Evolutionary conservation across 2,888 invertebrate genomes (phyloP), one percentile per base, ranked within the genome.

Genomic region (Nomada fucata): DNA sequence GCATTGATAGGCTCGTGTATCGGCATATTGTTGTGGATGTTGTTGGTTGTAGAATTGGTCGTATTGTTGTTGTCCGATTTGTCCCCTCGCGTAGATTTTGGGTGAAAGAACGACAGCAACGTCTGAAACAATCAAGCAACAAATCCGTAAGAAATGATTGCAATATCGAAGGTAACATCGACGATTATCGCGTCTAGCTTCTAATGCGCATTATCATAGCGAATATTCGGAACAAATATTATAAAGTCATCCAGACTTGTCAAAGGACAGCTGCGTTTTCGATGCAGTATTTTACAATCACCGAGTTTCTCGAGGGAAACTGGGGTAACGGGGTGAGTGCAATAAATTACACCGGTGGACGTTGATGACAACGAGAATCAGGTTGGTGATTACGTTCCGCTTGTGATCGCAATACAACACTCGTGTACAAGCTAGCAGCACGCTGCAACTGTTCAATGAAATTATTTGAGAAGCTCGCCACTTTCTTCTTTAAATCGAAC

Each of bases 51-150:
- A 60, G 91, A 90, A 85, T 92, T 92, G 88, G 93, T 93, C 72
- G 91, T 92, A 89, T 93, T 93, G 80, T 93, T 93, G 90, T 93
- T 93, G 80, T 93, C 91, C 78, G 91, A 88, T 86, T 91, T 92
- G 82, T 93, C 93, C 87, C 91, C 91, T 72, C 93, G 90, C 82
- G 92, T 91, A 69, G 92, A 89, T 89, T 93, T 93, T 20, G 91
- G 90, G 71, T 90, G 91, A 83, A 91, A 92, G 86, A 93, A 91
- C 76, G 93, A 91, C 83, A 92, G 89, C 81, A 93, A 88, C 86
- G 92, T 93, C 93, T 93, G 90, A 3, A 91, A 90, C 81, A 84
- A 59, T 83, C 67, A 55, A 73, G 69, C 18, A 50, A 52, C 20
- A 15, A 26, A 1, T 18, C 57, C 52, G 29, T 65, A 1, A 29